Evolutionary conservation across 64 coral and sea anemone species (phyloP), one percentile per base, ranked within the genome.

Genomic region (Montipora capricornis): DNA sequence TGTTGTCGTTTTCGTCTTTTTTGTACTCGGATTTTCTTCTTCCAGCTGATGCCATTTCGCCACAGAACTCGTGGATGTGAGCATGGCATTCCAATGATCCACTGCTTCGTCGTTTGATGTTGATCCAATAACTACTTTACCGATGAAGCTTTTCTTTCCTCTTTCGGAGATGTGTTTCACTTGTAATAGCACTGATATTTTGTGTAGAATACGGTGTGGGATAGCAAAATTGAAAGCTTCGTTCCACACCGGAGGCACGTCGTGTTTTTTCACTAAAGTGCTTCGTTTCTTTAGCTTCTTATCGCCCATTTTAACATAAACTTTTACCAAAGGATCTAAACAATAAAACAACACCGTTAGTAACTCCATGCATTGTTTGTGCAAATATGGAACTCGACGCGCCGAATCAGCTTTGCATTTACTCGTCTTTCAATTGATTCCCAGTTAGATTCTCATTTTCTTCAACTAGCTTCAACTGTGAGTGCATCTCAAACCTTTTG

Each of bases 81-180:
- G 75, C 96, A 98, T 98, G 73, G 89, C 96, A 68, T 98, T 98
- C 96, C 96, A 98, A 73, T 98, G 96, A 48, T 98, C 96, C 26
- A 98, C 89, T 6, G 96, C 93, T 66, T 98, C 96, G 48, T 98
- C 96, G 4, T 93, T 91, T 19, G 96, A 90, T 45, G 83, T 98
- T 15, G 93, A 79, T 44, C 96, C 96, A 47, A 98, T 94, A 70
- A 95, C 76, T 0, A 98, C 78, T 58, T 98, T 98, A 2, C 96
- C 96, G 22, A 98, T 77, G 17, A 98, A 50, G 6, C 84, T 87
- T 49, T 98, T 93, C 58, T 93, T 87, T 47, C 96, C 96, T 79
- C 96, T 87, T 47, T 98, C 96, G 68, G 96, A 98, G 78, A 95
- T 90, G 77, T 98, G 96, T 55, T 92, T 98, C 73, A 95, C 79